Percentiles rank a stretch among this genome's conserved stretches.
phyloP scores from a whole-genome alignment of 2,113 vertebrate genomes.

The Petromus typicus region DNA sequence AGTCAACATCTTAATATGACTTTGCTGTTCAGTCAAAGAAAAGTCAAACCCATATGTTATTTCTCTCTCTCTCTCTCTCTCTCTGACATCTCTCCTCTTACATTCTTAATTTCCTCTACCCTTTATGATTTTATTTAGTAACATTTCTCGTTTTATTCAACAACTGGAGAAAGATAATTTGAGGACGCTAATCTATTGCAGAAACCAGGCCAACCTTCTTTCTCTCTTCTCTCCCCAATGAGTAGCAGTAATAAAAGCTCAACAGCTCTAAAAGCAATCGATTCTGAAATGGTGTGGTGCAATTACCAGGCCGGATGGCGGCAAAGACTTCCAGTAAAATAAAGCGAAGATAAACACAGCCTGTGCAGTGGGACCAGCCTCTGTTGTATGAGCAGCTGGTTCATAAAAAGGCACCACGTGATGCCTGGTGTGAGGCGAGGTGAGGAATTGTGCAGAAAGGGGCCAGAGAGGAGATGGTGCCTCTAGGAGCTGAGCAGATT shows the following conservation, averaged over 20 bases:
- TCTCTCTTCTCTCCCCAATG: conserved; percentile 77
- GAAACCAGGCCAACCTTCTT: conserved; percentile 77
- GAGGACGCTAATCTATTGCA: conserved; percentile 79
- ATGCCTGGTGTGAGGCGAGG: background rate
- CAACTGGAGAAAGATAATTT: conserved; percentile 83
- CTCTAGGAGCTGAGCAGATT: background rate
- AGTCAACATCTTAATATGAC: conserved; percentile 48
- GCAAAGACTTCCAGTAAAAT: conserved; percentile 83
- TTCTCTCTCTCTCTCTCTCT: background rate
- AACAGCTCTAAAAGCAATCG: conserved; percentile 85
- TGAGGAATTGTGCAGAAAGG: background rate
- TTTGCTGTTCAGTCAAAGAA: conserved; percentile 51
- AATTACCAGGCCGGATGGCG: conserved; percentile 85
- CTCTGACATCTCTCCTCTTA: background rate
- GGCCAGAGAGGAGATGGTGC: background rate
- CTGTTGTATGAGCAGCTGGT: conserved; percentile 53
- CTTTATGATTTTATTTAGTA: conserved; percentile 81
- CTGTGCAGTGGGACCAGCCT: conserved; percentile 70
- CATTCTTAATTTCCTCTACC: background rate
- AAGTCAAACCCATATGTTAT: background rate
- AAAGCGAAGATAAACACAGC: conserved; percentile 76
- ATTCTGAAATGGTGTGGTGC: conserved; percentile 82
- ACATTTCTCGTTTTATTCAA: conserved; percentile 80
- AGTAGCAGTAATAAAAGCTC: conserved; percentile 85
- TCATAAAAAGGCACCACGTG: background rate